A percentile compares a stretch with the other conserved stretches of the same genome.
Evolutionary conservation across 2,888 invertebrate genomes (phyloP).

Genomic region (Stramonita haemastoma): DNA sequence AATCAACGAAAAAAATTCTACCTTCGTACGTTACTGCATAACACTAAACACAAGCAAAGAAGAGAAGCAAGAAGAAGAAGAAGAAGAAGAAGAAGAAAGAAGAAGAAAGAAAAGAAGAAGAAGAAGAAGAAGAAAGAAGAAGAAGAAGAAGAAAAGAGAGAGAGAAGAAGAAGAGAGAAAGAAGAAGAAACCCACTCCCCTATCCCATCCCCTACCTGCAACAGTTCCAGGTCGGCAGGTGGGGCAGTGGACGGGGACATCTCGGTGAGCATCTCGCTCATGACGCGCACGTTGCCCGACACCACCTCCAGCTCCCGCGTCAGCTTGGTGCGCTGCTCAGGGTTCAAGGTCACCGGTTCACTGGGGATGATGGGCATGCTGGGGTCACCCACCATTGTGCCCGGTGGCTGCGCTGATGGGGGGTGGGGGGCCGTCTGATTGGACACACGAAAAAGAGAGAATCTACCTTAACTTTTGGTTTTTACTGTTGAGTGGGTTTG

Average conservation of each 20-base stretch:
- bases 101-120: no score
- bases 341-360: conserved; percentile 79
- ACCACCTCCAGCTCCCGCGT: conserved; percentile 95
- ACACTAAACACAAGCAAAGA: no score
- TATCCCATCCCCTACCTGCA: conserved; percentile 82
- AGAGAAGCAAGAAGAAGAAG: no score
- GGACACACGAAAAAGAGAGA: background rate
- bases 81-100: no score
- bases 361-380: conserved; percentile 38
- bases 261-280: conserved; percentile 96
- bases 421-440: conserved; percentile 37
- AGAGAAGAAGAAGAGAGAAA: no score
- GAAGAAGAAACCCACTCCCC: background rate
- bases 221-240: conserved; percentile 89
- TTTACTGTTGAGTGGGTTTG: no score
- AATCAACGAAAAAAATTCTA: no score
- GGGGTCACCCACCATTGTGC: conserved; percentile 38
- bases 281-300: conserved; percentile 93
- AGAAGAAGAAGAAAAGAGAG: no score
- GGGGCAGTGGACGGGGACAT: conserved; percentile 91
- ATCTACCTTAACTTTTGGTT: no score
- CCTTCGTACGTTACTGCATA: no score
- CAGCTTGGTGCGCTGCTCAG: conserved; percentile 92
- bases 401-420: conserved; percentile 44
- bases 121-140: no score